phyloP scores from a whole-genome alignment of 2,888 invertebrate genomes.

The Panopea generosa region DNA sequence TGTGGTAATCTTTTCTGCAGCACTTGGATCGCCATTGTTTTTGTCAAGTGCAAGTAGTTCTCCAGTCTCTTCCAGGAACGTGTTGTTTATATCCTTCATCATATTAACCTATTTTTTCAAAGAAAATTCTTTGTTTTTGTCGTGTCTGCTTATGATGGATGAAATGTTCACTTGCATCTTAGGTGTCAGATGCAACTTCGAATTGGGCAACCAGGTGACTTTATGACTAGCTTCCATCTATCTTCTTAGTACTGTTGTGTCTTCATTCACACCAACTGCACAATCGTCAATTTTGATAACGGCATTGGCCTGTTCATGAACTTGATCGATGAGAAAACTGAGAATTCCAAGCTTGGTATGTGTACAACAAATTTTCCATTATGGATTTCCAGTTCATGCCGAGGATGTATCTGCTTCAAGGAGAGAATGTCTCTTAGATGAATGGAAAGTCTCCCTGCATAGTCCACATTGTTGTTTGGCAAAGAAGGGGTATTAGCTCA shows the following conservation, averaged over 20 bases:
- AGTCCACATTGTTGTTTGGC: too few relatives aligned
- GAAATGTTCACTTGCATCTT: conserved; percentile 4
- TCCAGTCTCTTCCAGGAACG: conserved; percentile 51
- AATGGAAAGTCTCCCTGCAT: too few relatives aligned
- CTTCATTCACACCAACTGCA: conserved; percentile 66
- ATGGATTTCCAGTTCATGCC: too few relatives aligned
- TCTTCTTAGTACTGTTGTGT: conserved; percentile 57
- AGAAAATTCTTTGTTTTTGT: conserved; percentile 17
- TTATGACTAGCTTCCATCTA: conserved; percentile 72
- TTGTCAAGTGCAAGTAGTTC: too few relatives aligned
- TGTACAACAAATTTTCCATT: too few relatives aligned
- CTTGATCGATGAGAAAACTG: too few relatives aligned
- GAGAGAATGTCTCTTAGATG: too few relatives aligned
- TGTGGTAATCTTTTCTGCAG: conserved; percentile 39
- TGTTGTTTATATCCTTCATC: conserved; percentile 32
- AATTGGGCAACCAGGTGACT: conserved; percentile 33
- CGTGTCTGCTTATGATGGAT: conserved; percentile 21
- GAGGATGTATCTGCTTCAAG: too few relatives aligned
- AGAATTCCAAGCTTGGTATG: too few relatives aligned
- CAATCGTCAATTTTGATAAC: too few relatives aligned
- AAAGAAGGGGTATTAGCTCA: too few relatives aligned
- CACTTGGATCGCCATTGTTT: conserved; percentile 37
- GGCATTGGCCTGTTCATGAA: too few relatives aligned
- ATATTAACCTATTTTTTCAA: conserved; percentile 17
- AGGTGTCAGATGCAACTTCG: conserved; percentile 17